phyloP scores from a whole-genome alignment of 2,888 invertebrate genomes.

The Miltochrista miniata region DNA sequence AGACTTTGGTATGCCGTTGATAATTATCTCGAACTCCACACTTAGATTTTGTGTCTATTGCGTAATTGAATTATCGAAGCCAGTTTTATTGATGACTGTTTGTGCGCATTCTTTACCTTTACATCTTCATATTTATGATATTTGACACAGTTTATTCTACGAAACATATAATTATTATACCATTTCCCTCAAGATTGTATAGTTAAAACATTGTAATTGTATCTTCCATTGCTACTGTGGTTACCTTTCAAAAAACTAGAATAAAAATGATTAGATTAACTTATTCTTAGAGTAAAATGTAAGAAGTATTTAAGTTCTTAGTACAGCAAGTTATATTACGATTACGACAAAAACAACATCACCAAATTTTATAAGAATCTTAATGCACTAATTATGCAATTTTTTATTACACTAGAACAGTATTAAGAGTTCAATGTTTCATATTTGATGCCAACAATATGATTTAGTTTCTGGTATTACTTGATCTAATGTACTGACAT shows the following conservation, averaged over 20 bases:
- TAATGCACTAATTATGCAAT: not conserved
- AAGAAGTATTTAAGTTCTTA: too few species aligned
- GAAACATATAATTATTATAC: conserved; percentile 18
- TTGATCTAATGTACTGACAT: not conserved
- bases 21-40: conserved; percentile 5
- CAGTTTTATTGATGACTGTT: conserved; percentile 11
- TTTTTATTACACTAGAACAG: not conserved
- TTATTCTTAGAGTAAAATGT: too few species aligned
- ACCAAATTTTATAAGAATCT: not conserved
- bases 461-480: not conserved
- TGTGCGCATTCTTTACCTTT: conserved; percentile 11
- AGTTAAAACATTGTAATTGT: too few species aligned
- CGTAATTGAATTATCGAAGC: conserved; percentile 9
- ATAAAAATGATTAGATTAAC: too few species aligned
- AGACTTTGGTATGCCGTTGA: conserved; percentile 2
- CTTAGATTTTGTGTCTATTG: conserved; percentile 7
- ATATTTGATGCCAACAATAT: not conserved
- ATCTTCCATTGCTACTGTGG: too few species aligned
- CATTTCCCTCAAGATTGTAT: conserved; percentile 10
- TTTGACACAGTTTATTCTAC: conserved; percentile 11
- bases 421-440: not conserved
- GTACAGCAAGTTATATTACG: too few species aligned
- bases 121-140: conserved; percentile 4
- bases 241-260: too few species aligned
- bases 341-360: too few species aligned